These are phyloP conservation scores for Lepidochitona cinerea DNA, from an alignment of 2,888 invertebrate genomes.

Conservation along the genomic window DNA sequence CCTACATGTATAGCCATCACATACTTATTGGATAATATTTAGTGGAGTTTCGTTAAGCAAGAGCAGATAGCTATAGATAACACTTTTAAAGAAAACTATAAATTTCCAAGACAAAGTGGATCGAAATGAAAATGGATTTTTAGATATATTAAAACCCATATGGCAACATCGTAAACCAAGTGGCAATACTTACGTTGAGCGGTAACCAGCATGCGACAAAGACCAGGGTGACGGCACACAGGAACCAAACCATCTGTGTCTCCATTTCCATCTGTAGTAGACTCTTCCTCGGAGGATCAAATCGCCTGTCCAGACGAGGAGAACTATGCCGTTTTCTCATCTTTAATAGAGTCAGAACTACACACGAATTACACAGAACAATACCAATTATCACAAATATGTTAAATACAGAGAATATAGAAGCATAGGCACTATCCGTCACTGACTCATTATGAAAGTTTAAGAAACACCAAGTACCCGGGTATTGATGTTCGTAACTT, in stretches of 20 bases:
- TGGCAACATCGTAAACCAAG: too few species aligned
- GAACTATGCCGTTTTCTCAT: slow-evolving; percentile 38
- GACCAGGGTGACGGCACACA: slow-evolving; percentile 65
- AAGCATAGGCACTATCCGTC: slow-evolving; percentile 54
- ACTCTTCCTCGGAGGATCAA: slow-evolving; percentile 24
- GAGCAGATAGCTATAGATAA: too few species aligned
- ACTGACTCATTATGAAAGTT: slow-evolving; percentile 59
- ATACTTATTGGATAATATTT: too few species aligned
- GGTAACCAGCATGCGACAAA: slow-evolving; percentile 67
- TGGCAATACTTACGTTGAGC: slow-evolving; percentile 57
- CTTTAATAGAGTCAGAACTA: slow-evolving; percentile 52
- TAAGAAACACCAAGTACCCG: slow-evolving; percentile 69
- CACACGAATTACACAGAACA: slow-evolving; percentile 47
- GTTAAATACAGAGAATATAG: slow-evolving; percentile 58
- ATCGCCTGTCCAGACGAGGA: background rate
- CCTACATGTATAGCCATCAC: too few species aligned
- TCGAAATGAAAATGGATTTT: too few species aligned
- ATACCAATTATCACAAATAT: slow-evolving; percentile 50
- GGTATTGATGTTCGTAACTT: slow-evolving; percentile 65
- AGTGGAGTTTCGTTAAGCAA: too few species aligned
- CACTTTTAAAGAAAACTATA: too few species aligned
- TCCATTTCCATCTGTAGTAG: slow-evolving; percentile 56
- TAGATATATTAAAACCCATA: too few species aligned
- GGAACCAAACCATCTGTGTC: slow-evolving; percentile 67
- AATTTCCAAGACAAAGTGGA: too few species aligned